Percentiles rank a stretch among this genome's conserved stretches.
These are phyloP conservation scores for Ahaetulla prasina DNA, from an alignment of 2,113 vertebrate species.

Conservation along the genomic window DNA sequence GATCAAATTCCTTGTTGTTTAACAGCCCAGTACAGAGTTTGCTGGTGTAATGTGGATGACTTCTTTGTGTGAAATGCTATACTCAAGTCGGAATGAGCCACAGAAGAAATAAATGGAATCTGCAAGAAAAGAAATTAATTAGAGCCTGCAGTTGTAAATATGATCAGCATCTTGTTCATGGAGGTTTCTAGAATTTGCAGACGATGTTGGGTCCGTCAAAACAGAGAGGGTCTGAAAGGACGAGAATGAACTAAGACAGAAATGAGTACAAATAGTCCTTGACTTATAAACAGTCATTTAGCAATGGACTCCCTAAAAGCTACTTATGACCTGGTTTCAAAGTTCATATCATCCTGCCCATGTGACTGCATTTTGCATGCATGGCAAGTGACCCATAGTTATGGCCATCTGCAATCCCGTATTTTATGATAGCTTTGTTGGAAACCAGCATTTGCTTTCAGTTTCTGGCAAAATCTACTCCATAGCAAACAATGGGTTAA, in stretches of 20 bases:
- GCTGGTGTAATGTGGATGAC: conserved; percentile 42
- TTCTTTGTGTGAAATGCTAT: conserved; percentile 14
- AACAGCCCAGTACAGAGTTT: conserved; percentile 56
- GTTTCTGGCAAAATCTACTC: not conserved
- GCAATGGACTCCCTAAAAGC: not conserved
- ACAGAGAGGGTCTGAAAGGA: not conserved
- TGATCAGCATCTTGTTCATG: not conserved
- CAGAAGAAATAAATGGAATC: conserved; percentile 67
- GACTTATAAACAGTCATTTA: not conserved
- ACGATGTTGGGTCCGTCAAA: too few relatives aligned
- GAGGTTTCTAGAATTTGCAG: not conserved
- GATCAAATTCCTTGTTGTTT: not conserved
- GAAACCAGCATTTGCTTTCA: not conserved
- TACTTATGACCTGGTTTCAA: not conserved
- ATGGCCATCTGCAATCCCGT: not conserved
- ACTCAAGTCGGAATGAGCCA: conserved; percentile 50
- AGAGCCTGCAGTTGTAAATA: not conserved
- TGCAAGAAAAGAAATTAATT: conserved; percentile 25
- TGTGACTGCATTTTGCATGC: not conserved
- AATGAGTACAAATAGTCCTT: not conserved
- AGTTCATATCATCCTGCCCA: not conserved
- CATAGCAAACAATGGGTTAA: not conserved
- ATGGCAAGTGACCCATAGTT: not conserved
- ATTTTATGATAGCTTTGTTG: not conserved
- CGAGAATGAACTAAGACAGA: not conserved